These are phyloP conservation scores for Heteronetta atricapilla DNA, from an alignment of 2,113 vertebrate species.

Conservation along the genomic window DNA sequence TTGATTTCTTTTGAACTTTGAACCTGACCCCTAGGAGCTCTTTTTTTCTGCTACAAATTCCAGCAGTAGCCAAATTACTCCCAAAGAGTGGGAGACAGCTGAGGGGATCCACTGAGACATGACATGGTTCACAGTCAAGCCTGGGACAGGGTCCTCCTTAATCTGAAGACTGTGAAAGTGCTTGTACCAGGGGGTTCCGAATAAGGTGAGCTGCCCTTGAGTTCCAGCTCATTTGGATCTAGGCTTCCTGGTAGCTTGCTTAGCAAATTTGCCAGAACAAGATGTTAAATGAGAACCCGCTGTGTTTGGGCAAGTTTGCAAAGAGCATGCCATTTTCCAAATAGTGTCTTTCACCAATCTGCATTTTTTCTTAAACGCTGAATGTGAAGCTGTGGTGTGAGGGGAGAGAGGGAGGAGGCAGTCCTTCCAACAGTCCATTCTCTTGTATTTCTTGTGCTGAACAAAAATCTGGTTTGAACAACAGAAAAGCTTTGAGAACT, in stretches of 20 bases:
- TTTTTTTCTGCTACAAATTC: neutral
- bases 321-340: neutral
- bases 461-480: neutral
- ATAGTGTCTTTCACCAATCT: neutral
- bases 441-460: neutral
- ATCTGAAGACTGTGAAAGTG: neutral
- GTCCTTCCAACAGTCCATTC: neutral
- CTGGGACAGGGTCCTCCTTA: neutral
- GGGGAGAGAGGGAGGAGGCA: neutral
- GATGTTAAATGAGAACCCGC: neutral
- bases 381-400: neutral
- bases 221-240: neutral
- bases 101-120: neutral
- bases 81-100: neutral
- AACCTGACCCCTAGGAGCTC: neutral
- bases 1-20: neutral
- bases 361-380: neutral
- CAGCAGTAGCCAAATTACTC: neutral
- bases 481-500: neutral
- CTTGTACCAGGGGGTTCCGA: neutral
- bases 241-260: neutral
- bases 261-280: neutral
- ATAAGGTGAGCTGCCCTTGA: neutral
- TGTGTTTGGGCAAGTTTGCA: neutral
- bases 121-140: neutral